Base-by-base conservation (phyloP, 2,113 vertebrate genomes). In the Nothocercus nigrocapillus region DNA sequence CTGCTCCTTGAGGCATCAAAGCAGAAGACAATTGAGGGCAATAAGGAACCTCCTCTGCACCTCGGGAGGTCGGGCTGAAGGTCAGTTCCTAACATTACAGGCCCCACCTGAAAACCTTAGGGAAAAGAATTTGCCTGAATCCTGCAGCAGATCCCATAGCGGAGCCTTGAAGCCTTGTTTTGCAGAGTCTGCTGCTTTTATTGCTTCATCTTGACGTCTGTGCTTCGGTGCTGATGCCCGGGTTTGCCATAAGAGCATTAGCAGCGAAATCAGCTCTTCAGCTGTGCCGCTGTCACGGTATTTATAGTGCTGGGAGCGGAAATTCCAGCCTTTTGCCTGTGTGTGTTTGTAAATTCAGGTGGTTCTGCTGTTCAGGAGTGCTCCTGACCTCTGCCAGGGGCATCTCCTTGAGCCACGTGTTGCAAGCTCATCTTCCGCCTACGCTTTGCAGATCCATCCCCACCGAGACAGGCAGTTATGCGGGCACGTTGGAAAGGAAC, bases 401-500 rank as follows among this genome's bases (percentile, higher is more conserved):
- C 70, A 68, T 64, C 88, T 75, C 81, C 44, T 64, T 91, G 67
- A 91, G 84, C n/a, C 82, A 70, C 58, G 80, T 69, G 93, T 92
- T 87, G 94, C 18, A 67, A 93, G 64, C 11, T n/a, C 19, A 79
- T 74, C 92, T 90, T 47, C 36, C 18, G 53, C 73, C 12, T 82
- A 34, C 66, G 85, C 92, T 88, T 96, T 94, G 91, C 96, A 85
- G 91, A 94, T 95, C 85, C 89, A 77, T 89, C 94, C 69, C 96
- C 80, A 64, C 56, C 78, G 89, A 82, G 91, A 88, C 92, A 91
- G 94, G 85, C 40, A 83, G 73, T 66, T 9, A 20, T 13, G 18
- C 56, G 18, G 94, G 90, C 42, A 13, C 77, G 54, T 58, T 32
- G 92, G 87, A 67, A 61, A 86, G 38, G 75, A 34, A 59, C 68